Evolutionary conservation across 2,888 invertebrate species (phyloP).

Genomic region (Boloria euphrosyne): DNA sequence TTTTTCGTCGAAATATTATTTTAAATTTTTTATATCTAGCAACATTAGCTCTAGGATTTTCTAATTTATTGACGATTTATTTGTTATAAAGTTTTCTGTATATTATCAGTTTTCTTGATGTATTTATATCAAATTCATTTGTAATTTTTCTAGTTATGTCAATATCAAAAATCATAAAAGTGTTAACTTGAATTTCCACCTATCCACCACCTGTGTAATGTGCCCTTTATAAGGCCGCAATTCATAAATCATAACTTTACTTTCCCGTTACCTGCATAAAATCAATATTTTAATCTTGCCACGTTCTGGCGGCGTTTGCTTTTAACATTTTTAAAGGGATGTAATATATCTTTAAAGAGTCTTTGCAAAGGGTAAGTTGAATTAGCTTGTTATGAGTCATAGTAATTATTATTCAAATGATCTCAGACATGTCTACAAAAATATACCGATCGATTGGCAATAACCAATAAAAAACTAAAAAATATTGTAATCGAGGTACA

Average conservation of each 20-base stretch:
- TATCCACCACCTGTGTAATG: not conserved
- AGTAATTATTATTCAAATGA: slow-evolving; percentile 32
- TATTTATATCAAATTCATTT: not conserved
- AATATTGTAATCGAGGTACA: no score
- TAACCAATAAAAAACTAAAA: no score
- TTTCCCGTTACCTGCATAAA: slow-evolving; percentile 51
- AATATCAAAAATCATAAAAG: not conserved
- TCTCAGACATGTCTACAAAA: slow-evolving; percentile 25
- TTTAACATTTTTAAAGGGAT: slow-evolving; percentile 13
- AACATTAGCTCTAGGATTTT: no score
- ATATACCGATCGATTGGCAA: not conserved
- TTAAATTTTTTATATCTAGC: no score
- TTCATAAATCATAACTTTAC: no score
- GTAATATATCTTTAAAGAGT: not conserved
- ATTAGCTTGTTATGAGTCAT: slow-evolving; percentile 44
- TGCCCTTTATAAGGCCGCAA: slow-evolving; percentile 23
- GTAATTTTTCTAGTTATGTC: not conserved
- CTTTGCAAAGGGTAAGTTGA: slow-evolving; percentile 8
- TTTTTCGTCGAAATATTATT: no score
- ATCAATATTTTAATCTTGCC: slow-evolving; percentile 55
- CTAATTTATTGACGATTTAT: slow-evolving; percentile 8
- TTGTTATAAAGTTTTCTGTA: slow-evolving; percentile 4
- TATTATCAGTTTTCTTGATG: slow-evolving; percentile 1
- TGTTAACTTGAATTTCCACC: not conserved
- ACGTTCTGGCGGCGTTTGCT: slow-evolving; percentile 58